Percentiles rank a stretch among this genome's conserved stretches.
These are phyloP conservation scores for Rhinoptilus africanus DNA, from an alignment of 2,113 vertebrate genomes.

Conservation along the genomic window DNA sequence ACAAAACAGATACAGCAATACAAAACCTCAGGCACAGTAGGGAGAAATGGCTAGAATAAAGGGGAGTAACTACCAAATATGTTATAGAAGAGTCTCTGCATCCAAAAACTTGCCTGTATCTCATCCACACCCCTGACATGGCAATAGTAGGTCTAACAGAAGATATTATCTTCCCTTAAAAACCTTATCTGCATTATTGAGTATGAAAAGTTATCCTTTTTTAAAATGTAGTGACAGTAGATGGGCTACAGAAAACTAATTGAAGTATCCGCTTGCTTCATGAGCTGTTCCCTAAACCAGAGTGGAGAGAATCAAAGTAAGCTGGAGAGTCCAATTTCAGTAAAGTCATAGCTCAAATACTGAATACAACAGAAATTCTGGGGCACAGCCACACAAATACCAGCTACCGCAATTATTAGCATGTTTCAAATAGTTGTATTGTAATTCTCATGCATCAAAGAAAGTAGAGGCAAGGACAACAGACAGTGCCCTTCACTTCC, in stretches of 20 bases:
- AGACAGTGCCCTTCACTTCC: background rate
- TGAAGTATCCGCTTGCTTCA: background rate
- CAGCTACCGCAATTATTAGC: background rate
- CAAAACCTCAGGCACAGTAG: background rate
- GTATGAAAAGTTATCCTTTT: background rate
- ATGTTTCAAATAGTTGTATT: background rate
- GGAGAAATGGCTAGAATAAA: background rate
- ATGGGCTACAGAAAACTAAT: background rate
- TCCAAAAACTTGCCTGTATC: background rate
- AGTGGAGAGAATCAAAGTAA: background rate
- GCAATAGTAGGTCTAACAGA: background rate
- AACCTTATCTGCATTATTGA: background rate
- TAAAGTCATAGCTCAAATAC: background rate
- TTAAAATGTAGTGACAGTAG: background rate
- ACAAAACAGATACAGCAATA: background rate
- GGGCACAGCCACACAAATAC: background rate
- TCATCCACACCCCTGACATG: background rate
- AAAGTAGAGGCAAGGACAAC: background rate
- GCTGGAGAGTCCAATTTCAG: background rate
- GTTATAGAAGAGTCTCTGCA: background rate
- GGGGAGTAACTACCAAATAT: background rate
- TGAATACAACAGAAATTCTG: background rate
- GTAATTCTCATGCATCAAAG: background rate
- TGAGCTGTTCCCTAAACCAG: background rate
- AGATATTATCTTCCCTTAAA: background rate